Conservation (phyloP, 2,113 vertebrate species). For the Micronycteris hirsuta region DNA sequence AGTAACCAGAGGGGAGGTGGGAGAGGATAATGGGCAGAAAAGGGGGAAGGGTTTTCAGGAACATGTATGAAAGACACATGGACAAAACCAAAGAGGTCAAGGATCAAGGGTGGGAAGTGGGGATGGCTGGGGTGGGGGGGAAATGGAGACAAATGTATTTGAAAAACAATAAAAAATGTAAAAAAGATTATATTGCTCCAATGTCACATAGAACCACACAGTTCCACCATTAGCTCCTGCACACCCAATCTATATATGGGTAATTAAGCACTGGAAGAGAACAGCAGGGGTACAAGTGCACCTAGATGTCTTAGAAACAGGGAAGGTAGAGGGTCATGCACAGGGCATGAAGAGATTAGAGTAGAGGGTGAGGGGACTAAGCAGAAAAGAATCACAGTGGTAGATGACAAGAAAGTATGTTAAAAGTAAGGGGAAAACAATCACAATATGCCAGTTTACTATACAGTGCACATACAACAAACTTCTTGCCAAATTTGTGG, state of each 20-base stretch:
- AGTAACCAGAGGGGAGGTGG: no score
- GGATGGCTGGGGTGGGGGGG: no score
- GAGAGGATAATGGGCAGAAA: no score
- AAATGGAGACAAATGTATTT: no score
- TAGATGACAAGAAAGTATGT: neutral
- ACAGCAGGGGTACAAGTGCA: neutral
- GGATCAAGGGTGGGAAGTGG: no score
- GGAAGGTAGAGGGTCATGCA: neutral
- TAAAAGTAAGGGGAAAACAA: slow-evolving; percentile 21
- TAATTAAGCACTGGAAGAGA: neutral
- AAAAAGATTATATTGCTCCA: neutral
- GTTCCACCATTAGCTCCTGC: neutral
- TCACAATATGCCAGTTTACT: slow-evolving; percentile 4
- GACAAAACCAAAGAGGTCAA: no score
- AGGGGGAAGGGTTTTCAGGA: no score
- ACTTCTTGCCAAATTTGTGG: slow-evolving; percentile 21
- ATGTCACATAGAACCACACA: neutral
- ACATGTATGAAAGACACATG: no score
- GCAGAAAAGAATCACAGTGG: neutral
- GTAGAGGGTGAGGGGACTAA: neutral
- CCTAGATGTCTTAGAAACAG: neutral
- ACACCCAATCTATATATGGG: neutral
- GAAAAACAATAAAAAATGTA: no score
- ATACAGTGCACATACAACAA: neutral
- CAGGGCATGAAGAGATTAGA: neutral